Percentiles rank a stretch among this genome's conserved stretches.
These are phyloP conservation scores for Molossus alvarezi DNA, from an alignment of 2,797 vertebrate species.

Conservation along the genomic window DNA sequence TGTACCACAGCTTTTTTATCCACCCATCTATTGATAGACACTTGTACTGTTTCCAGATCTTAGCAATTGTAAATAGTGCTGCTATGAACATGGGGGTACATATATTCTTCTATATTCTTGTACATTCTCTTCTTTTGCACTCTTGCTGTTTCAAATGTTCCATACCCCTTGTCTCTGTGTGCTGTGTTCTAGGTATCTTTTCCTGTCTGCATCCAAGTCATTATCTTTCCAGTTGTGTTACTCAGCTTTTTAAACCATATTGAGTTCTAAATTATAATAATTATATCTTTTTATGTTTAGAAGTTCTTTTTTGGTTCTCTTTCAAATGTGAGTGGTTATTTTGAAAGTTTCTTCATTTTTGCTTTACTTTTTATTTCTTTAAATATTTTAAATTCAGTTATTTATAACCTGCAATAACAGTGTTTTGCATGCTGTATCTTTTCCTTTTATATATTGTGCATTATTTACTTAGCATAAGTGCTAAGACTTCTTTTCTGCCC, in stretches of 20 bases:
- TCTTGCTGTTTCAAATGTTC: background rate
- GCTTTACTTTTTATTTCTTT: background rate
- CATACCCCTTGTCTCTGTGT: background rate
- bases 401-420: background rate
- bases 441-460: background rate
- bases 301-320: background rate
- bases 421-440: background rate
- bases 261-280: slow-evolving; percentile 23
- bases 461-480: background rate
- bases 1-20: too few species aligned
- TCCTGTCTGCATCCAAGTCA: background rate
- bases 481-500: background rate
- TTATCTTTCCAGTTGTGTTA: slow-evolving; percentile 8
- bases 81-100: too few species aligned
- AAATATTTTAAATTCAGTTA: slow-evolving; percentile 3
- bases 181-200: background rate
- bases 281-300: background rate
- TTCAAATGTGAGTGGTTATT: background rate
- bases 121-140: background rate
- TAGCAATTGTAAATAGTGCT: too few species aligned
- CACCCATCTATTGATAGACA: too few species aligned
- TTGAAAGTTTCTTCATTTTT: background rate
- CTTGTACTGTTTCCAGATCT: too few species aligned
- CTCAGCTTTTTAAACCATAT: background rate
- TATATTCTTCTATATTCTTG: too few species aligned